Conservation (phyloP, 2,888 invertebrate species). For the Agrotis exclamationis region DNA sequence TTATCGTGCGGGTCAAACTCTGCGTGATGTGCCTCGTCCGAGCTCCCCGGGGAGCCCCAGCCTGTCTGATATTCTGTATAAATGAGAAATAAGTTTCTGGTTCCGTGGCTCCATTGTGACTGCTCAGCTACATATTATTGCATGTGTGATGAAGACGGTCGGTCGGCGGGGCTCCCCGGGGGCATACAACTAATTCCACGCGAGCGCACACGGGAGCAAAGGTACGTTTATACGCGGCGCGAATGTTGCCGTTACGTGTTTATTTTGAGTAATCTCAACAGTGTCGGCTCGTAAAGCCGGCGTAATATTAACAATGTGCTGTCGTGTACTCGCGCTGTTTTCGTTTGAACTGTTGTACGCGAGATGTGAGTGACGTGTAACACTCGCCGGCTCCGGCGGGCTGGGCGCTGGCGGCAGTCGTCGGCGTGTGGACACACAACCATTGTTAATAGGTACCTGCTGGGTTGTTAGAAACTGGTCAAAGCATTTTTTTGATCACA, state of each 20-base stretch:
- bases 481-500: background rate
- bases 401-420: background rate
- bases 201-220: slow-evolving; percentile 1
- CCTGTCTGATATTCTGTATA: slow-evolving; percentile 40
- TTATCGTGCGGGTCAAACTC: slow-evolving; percentile 26
- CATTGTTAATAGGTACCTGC: background rate
- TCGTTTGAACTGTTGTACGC: slow-evolving; percentile 27
- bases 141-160: slow-evolving; percentile 30
- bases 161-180: background rate
- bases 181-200: slow-evolving; percentile 1
- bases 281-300: slow-evolving; percentile 17
- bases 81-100: slow-evolving; percentile 23
- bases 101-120: slow-evolving; percentile 12
- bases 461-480: background rate
- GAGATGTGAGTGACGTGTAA: background rate
- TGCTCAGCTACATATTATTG: background rate
- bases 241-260: background rate
- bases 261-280: slow-evolving; percentile 49
- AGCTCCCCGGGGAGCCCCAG: background rate
- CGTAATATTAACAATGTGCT: slow-evolving; percentile 36
- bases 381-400: background rate
- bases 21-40: slow-evolving; percentile 14
- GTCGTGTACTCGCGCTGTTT: slow-evolving; percentile 1
- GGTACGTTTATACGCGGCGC: background rate
- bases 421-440: background rate